Evolutionary conservation across 2,797 vertebrate genomes (phyloP).

Genomic region (Enteromius treurensis): DNA sequence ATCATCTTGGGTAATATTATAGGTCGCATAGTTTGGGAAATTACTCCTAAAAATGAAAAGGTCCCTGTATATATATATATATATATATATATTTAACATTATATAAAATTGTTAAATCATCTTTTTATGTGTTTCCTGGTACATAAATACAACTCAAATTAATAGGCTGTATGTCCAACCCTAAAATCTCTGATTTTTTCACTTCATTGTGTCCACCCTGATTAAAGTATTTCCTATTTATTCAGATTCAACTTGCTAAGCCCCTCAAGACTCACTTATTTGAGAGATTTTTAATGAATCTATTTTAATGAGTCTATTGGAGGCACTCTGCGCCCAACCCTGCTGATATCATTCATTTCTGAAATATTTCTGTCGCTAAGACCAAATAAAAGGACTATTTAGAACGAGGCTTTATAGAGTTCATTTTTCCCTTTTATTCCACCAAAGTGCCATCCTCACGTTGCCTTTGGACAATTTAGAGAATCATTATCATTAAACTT

Average conservation of each 20-base stretch:
- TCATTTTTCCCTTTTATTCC: constrained; percentile 10
- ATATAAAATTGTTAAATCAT: neutral
- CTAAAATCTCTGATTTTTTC: neutral
- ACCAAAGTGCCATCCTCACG: neutral
- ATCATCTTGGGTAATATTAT: neutral
- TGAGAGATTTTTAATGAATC: constrained; percentile 4
- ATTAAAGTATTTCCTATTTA: constrained; percentile 1
- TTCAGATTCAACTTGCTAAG: constrained; percentile 32
- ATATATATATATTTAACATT: neutral
- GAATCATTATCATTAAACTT: constrained; percentile 31
- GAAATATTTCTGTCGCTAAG: constrained; percentile 5
- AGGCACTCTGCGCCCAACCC: neutral
- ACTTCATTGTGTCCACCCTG: neutral
- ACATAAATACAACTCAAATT: neutral
- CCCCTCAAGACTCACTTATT: constrained; percentile 22
- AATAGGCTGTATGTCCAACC: neutral
- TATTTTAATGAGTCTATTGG: constrained; percentile 2
- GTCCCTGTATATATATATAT: neutral
- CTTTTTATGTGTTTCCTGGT: neutral
- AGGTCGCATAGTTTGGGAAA: neutral
- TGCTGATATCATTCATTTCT: constrained; percentile 29
- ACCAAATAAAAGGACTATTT: constrained; percentile 42
- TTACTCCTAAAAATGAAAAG: neutral
- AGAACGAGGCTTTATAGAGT: constrained; percentile 5
- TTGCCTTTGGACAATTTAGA: constrained; percentile 36